These are phyloP conservation scores for Synanthedon myopaeformis DNA, from an alignment of 2,888 invertebrate species.

Conservation along the genomic window DNA sequence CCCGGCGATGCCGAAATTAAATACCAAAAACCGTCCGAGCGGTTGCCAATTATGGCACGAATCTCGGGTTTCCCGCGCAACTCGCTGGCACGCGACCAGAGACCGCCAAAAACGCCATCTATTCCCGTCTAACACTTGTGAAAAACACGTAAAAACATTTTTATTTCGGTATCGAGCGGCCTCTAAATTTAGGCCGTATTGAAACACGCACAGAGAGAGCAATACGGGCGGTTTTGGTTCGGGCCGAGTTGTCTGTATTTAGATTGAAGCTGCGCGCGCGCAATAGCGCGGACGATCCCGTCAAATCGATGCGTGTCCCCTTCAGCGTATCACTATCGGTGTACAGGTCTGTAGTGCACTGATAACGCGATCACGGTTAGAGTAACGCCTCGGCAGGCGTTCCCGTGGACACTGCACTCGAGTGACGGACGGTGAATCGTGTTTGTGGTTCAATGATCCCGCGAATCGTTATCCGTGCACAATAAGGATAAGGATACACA, in stretches of 20 bases:
- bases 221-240: conserved; percentile 66
- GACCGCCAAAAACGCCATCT: conserved; percentile 49
- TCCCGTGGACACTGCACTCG: conserved; percentile 2
- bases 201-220: conserved; percentile 51
- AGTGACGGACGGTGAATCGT: conserved; percentile 2
- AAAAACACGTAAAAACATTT: conserved; percentile 66
- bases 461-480: not conserved
- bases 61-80: conserved; percentile 59
- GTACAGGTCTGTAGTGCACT: conserved; percentile 15
- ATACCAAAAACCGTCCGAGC: conserved; percentile 58
- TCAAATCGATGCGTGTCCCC: not conserved
- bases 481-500: not conserved
- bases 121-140: conserved; percentile 51
- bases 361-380: conserved; percentile 7
- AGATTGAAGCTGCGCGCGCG: conserved; percentile 38
- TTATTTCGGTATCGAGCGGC: conserved; percentile 65
- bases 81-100: conserved; percentile 42
- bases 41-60: conserved; percentile 65
- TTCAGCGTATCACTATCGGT: conserved; percentile 4
- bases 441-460: conserved; percentile 3
- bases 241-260: conserved; percentile 64
- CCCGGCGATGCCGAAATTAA: conserved; percentile 44
- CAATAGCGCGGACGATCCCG: not conserved
- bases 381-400: conserved; percentile 5
- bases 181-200: conserved; percentile 69